These are phyloP conservation scores for Pteropus alecto DNA, from an alignment of 2,113 vertebrate species.

Conservation along the genomic window DNA sequence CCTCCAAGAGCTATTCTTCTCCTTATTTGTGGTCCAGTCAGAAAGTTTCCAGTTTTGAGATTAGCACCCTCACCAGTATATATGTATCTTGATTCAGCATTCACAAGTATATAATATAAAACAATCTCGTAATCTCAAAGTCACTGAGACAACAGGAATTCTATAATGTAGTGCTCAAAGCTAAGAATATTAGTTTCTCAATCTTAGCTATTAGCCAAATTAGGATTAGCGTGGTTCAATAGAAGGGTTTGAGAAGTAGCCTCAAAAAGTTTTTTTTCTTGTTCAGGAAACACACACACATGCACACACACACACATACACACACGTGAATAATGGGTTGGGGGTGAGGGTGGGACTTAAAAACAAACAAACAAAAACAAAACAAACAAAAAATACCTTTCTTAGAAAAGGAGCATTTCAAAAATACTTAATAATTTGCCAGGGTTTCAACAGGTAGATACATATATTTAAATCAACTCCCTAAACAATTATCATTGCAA, in stretches of 20 bases:
- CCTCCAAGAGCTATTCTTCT: background rate
- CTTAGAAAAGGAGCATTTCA: background rate
- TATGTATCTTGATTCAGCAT: background rate
- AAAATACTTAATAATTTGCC: background rate
- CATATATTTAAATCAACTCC: background rate
- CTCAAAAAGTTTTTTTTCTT: background rate
- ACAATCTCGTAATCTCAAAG: background rate
- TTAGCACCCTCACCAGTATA: background rate
- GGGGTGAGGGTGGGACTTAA: background rate
- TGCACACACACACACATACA: too few species aligned
- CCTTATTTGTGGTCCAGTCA: background rate
- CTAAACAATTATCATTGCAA: background rate
- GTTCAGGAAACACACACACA: background rate
- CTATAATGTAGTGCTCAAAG: background rate
- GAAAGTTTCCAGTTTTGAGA: background rate
- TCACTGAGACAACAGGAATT: background rate
- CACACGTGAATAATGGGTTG: too few species aligned
- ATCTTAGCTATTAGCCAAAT: background rate
- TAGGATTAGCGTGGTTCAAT: background rate
- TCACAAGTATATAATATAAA: background rate
- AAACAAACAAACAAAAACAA: background rate
- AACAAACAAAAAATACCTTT: background rate
- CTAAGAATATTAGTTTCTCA: background rate
- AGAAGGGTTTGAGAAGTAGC: background rate
- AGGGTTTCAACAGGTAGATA: background rate